These are phyloP conservation scores for Sparus aurata DNA, from an alignment of 2,797 vertebrate genomes.

Conservation along the genomic window DNA sequence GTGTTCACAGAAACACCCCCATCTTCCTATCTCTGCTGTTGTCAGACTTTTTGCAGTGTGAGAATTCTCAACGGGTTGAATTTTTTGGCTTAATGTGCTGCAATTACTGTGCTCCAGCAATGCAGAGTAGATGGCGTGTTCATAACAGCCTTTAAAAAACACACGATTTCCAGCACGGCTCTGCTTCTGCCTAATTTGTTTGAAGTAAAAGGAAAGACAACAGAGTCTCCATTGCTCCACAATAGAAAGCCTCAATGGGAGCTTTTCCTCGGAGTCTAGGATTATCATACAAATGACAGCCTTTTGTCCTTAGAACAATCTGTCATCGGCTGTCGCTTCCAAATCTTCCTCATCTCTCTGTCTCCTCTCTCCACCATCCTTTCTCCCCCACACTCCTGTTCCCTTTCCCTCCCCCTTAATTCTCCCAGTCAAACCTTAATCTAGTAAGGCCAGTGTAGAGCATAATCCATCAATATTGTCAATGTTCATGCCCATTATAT, in stretches of 20 bases:
- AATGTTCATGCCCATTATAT: constrained; percentile 50
- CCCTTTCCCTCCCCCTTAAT: constrained; percentile 42
- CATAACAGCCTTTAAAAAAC: constrained; percentile 30
- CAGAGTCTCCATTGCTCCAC: constrained; percentile 40
- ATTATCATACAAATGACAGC: constrained; percentile 83
- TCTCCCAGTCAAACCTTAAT: constrained; percentile 59
- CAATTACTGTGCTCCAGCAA: constrained; percentile 2
- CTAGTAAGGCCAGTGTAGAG: constrained; percentile 41
- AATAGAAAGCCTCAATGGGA: constrained; percentile 55
- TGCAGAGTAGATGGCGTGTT: constrained; percentile 15
- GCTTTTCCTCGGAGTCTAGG: constrained; percentile 57
- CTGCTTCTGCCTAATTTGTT: constrained; percentile 48
- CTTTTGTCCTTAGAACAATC: constrained; percentile 75
- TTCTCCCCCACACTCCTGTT: constrained; percentile 15
- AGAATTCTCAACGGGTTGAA: neutral
- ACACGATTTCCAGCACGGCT: constrained; percentile 36
- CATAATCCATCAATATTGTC: constrained; percentile 67
- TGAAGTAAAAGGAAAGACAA: constrained; percentile 53
- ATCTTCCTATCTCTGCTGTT: neutral
- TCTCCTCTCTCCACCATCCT: constrained; percentile 29
- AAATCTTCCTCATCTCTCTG: constrained; percentile 54
- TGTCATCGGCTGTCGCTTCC: constrained; percentile 69
- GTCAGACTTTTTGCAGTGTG: neutral
- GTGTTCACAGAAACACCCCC: neutral
- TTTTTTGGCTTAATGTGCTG: neutral